Base-by-base conservation (phyloP, 1,140 invertebrate species). In the Micrasema minimum region DNA sequence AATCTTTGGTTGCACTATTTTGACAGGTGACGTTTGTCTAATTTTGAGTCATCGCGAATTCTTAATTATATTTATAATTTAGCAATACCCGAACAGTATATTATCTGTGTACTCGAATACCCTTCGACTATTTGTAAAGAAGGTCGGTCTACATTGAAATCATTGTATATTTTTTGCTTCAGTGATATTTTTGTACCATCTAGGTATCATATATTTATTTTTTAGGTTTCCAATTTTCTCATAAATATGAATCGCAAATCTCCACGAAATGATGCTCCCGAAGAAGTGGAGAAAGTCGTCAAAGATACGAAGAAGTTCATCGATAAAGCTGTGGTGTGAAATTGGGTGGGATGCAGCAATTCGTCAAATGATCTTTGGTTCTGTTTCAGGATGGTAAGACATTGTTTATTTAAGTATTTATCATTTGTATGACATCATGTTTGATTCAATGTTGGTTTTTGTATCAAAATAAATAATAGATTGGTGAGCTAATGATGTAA, bases 321-420 rank as follows among this genome's bases (percentile, higher is more conserved):
- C 26, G 88, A 91, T 18, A 87, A 87, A 80, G 80, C 90, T 61
- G 77, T 92, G 37, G 88, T n/a, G 87, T 18, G 91, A 93, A 77
- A 87, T 94, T 22, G 88, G 88, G 64, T 91, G 91, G 79, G 87
- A 85, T 38, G 92, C 92, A 5, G 90, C 91, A 1, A 88, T 90
- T 0, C 92, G 93, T 81, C 93, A 95, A 83, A 84, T 94, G 7
- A 76, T 90, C 38, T 87, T 95, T 77, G 93, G 94, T 18, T 89
- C 89, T 14, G 83, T 89, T 1, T 89, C 91, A 70, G 94, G 94
- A 88, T 94, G 92, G 92, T 93, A 86, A 79, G 16, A 23, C 18
- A 38, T 23, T 23, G 26, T 37, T 50, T 31, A n/a, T n/a, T n/a
- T n/a, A n/a, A n/a, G n/a, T 31, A 31, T 31, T 31, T 31, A 31